Evolutionary conservation across 2,113 vertebrate genomes (phyloP), one percentile per base, ranked within the genome.

Genomic region (Hippocampus mohnikei): DNA sequence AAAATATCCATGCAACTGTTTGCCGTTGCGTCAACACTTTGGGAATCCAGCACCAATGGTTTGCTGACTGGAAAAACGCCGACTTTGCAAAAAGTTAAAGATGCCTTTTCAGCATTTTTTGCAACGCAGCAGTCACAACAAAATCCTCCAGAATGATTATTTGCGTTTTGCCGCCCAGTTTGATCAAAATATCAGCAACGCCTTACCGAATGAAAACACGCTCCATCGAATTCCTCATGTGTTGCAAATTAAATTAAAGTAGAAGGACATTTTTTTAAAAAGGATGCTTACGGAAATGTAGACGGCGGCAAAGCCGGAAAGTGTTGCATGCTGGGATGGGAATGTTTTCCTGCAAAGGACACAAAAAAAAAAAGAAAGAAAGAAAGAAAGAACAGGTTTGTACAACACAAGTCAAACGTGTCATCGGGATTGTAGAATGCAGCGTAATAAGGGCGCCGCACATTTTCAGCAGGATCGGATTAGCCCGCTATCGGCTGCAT

Each of bases 261-360:
- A 72, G 23, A 52, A 48, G 37, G 33, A 13, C 3, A 3, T 2
- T 13, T 25, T 41, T 58, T 33, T 3, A 41, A 69, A 20, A 65
- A 52, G 73, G 74, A 13, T 29, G 94, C 97, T 98, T 92, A 99
- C 97, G 83, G 97, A 99, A 63, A 99, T 95, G 0, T 98, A 98
- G 83, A 98, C 95, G 0, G 96, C 96, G 0, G 97, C 96, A 0
- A 98, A 99, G 78, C 96, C 96, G 0, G 96, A 98, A 65, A 99
- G 94, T 0, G 96, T 99, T 46, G 97, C 96, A 40, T 99, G 97
- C 91, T 99, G 97, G 67, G 96, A 99, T 0, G 96, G 97, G 87
- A 99, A 99, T 8, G 96, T 98, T 91, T 98, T 98, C 93, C 97
- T 99, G 91, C 90, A 71, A 65, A 77, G 67, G n/a, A 42, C 59